Percentiles rank a stretch among this genome's conserved stretches.
Conservation (phyloP, 2,113 vertebrate genomes). For the Chaenocephalus aceratus region DNA sequence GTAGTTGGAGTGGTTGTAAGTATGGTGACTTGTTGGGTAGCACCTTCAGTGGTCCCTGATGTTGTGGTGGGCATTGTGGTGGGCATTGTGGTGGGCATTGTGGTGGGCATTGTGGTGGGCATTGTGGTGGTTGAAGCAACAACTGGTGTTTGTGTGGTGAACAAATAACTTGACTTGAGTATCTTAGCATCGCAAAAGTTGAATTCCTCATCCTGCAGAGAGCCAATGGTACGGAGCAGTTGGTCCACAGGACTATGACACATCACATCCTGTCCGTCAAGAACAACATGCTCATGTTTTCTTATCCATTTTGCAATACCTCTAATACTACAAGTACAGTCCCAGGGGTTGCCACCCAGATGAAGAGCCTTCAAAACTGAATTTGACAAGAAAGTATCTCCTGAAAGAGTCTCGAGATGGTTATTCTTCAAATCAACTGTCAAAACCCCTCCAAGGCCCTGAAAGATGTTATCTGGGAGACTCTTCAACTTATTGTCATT, state of each 20-base stretch:
- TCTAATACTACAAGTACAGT: slow-evolving; percentile 86
- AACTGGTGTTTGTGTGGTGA: neutral
- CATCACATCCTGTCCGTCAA: slow-evolving; percentile 55
- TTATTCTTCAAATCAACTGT: slow-evolving; percentile 75
- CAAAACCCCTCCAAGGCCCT: slow-evolving; percentile 73
- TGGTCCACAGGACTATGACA: slow-evolving; percentile 67
- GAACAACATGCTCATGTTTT: slow-evolving; percentile 65
- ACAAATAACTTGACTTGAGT: neutral
- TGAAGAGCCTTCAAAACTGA: slow-evolving; percentile 30
- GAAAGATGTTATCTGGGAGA: slow-evolving; percentile 83
- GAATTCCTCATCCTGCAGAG: slow-evolving; percentile 63
- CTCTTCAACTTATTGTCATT: slow-evolving; percentile 76
- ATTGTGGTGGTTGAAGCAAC: neutral
- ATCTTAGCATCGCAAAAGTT: slow-evolving; percentile 27
- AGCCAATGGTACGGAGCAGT: slow-evolving; percentile 41
- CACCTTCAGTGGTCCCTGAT: neutral
- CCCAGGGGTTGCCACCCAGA: slow-evolving; percentile 87
- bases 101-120: neutral
- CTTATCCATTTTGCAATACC: slow-evolving; percentile 85
- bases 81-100: neutral
- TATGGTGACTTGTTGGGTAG: neutral
- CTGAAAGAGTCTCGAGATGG: slow-evolving; percentile 64
- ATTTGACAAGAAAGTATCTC: slow-evolving; percentile 67
- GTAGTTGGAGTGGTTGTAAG: neutral
- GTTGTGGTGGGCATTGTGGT: slow-evolving; percentile 4